Evolutionary conservation across 2,797 vertebrate species (phyloP).

Genomic region (Babyrousa celebensis): DNA sequence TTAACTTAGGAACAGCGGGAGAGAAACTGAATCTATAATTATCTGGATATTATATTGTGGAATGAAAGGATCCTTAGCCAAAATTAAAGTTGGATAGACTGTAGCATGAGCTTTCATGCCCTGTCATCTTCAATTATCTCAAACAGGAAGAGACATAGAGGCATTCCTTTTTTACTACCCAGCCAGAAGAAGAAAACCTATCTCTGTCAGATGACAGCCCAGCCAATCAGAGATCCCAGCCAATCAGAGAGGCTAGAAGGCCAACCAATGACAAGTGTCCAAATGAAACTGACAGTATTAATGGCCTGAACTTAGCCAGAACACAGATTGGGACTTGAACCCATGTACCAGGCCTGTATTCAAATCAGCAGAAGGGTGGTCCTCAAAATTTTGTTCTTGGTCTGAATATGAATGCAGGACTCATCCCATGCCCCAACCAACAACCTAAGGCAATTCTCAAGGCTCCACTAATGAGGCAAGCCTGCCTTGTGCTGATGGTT

Average conservation of each 20-base stretch:
- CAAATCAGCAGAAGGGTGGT: no score
- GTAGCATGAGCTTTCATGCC: neutral
- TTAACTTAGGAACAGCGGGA: neutral
- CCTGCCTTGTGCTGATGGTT: no score
- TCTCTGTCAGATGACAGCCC: neutral
- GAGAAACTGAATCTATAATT: neutral
- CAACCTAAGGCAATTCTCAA: no score
- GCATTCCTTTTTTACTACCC: neutral
- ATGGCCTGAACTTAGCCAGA: no score
- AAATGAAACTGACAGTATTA: no score
- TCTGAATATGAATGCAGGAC: no score
- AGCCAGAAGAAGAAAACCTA: neutral
- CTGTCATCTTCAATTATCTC: neutral
- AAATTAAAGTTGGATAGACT: neutral
- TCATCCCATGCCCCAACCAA: no score
- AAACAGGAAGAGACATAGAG: neutral
- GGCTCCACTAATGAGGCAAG: no score
- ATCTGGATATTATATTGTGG: neutral
- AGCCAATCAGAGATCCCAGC: neutral
- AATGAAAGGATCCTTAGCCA: neutral
- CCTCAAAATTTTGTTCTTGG: no score
- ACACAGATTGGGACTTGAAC: no score
- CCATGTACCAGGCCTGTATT: no score
- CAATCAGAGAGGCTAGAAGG: neutral
- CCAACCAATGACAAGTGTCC: neutral